Base-by-base conservation (phyloP, 1,140 invertebrate genomes). In the Conus ventricosus region DNA sequence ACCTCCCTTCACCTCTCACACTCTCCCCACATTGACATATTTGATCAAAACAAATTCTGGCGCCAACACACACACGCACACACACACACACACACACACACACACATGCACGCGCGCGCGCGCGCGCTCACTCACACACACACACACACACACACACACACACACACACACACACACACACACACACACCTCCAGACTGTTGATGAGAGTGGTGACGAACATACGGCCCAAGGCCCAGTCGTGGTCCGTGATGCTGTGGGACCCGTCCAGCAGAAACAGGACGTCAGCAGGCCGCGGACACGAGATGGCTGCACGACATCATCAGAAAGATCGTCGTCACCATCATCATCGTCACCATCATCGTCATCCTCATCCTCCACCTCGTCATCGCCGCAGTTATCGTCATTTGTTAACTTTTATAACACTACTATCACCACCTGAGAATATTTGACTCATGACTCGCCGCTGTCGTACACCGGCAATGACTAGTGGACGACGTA, bases 191-290 rank as follows among this genome's bases (percentile, higher is more conserved):
- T 91, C 89, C 7, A 92, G 84, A 67, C 90, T 91, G 84, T 91
- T 91, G n/a, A 92, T 90, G 11, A 92, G 54, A 15, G 90, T 89
- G 54, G 90, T 87, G 20, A 89, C 83, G 76, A 89, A 90, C n/a
- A 88, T 51, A 53, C 87, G 17, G 88, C 88, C 88, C 82, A 80
- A 91, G 23, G 78, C 63, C 91, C 91, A 92, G 80, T 92, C 90
- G 0, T 60, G 20, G n/a, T 88, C 87, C 7, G 87, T 84, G 53
- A 92, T 92, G 76, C 92, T 92, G 88, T 92, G 87, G 4, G 92
- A 93, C 3, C 92, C 92, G 82, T 93, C 92, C n/a, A 93, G 25
- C n/a, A 93, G 60, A 78, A 93, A 91, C 27, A 92, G 88, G 25
- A 93, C 84, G 82, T 93, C 92, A 7, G 91, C 92, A 25, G 92